Evolutionary conservation across 2,888 invertebrate genomes (phyloP), one percentile per base, ranked within the genome.

Genomic region (Tetheella fluctuosa): DNA sequence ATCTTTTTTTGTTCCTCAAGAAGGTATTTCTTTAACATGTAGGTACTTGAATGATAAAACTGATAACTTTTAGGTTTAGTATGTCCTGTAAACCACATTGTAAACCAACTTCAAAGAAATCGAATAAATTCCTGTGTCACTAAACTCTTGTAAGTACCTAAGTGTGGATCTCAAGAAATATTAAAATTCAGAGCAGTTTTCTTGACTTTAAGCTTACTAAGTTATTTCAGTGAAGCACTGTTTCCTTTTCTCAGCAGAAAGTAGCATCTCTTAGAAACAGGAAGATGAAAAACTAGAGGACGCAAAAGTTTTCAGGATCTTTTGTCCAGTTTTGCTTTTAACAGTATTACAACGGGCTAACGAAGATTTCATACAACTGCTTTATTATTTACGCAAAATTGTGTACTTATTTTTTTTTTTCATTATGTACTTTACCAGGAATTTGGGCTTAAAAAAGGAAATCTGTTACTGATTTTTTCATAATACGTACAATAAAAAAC

Each of bases 141-240:
- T 20, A 17, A 54, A 55, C 13, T 34, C 34, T 23, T 34, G 30
- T 23, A 37, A 54, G 55, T 34, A 55, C 55, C 34, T 23, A 20
- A 34, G 55, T 34, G 55, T 55, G 55, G 34, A 55, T 37, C 55
- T 55, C 13, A 34, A 37, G 54, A 58, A 68, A 68, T 63, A 74
- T 72, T 68, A 69, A 71, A 76, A 73, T 71, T 69, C 67, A 73
- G 67, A 67, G 63, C 67, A 64, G 64, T 75, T 65, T 72, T 64
- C 68, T 64, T 68, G 65, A 71, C 73, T 74, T 71, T 55, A 72
- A 74, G 77, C 66, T 72, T 67, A 67, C 67, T 55, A 69, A 76
- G 71, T 71, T 72, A 72, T 73, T 74, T 70, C 70, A 73, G 69
- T 76, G 70, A 76, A 71, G 73, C 65, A 77, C 72, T 73, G 72